phyloP scores from a whole-genome alignment of 37 sponge, comb jelly and placozoan genomes.

The Bolinopsis microptera region DNA sequence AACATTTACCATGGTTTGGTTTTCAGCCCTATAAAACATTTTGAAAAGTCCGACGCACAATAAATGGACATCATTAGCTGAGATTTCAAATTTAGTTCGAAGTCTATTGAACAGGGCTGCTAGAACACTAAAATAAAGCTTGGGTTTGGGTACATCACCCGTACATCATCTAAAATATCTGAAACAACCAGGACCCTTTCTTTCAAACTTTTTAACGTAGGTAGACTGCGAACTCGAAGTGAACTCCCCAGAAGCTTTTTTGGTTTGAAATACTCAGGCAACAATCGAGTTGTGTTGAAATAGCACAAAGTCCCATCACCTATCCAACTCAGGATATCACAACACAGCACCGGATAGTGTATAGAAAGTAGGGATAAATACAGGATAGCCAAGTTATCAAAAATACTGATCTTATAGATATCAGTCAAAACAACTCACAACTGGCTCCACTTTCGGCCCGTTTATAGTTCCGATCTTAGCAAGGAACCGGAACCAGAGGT shows the following conservation, averaged over 20 bases:
- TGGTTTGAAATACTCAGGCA: conserved; percentile 46
- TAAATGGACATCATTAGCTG: background rate
- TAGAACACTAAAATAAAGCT: background rate
- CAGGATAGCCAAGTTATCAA: conserved; percentile 7
- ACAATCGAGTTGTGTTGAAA: background rate
- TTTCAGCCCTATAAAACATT: background rate
- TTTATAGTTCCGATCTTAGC: conserved; percentile 1
- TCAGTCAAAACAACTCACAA: background rate
- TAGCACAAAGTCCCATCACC: background rate
- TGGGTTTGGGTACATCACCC: background rate
- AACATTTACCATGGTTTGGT: background rate
- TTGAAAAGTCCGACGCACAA: background rate
- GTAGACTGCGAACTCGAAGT: background rate
- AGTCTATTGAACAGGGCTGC: background rate
- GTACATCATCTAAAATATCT: conserved; percentile 12
- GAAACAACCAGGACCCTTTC: background rate
- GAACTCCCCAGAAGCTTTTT: background rate
- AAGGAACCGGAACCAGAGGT: conserved; percentile 24
- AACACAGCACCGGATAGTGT: background rate
- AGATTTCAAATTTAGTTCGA: background rate
- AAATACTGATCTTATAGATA: conserved; percentile 28
- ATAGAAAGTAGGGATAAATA: background rate
- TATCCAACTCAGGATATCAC: conserved; percentile 14
- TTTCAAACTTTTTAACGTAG: background rate
- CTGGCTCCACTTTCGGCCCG: background rate